phyloP scores from a whole-genome alignment of 1,140 invertebrate species.

The Lamellibrachia luymesi region DNA sequence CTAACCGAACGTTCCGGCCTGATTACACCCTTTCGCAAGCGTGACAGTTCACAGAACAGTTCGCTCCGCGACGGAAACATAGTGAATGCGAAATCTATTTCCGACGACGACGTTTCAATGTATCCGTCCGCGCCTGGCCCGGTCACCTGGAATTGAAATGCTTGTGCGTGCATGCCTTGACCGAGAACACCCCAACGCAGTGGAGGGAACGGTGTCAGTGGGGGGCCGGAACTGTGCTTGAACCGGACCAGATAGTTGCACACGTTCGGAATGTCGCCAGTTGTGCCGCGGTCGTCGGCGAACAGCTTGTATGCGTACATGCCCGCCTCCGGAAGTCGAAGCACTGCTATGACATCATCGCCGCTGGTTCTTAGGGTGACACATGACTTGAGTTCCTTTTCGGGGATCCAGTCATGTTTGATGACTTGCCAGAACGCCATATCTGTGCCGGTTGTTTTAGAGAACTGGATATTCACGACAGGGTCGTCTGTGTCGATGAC shows the following conservation, averaged over 20 bases:
- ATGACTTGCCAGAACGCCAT: too few relatives aligned
- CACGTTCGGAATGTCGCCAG: conserved; percentile 45
- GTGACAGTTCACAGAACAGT: conserved; percentile 43
- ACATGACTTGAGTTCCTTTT: conserved; percentile 37
- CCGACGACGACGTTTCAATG: conserved; percentile 29
- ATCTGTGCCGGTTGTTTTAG: too few relatives aligned
- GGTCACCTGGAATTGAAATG: conserved; percentile 40
- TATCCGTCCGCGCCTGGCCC: conserved; percentile 34
- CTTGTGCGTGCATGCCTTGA: conserved; percentile 34
- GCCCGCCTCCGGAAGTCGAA: conserved; percentile 41
- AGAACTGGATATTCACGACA: too few relatives aligned
- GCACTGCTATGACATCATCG: conserved; percentile 36
- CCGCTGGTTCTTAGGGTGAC: conserved; percentile 29
- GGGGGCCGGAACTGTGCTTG: background rate
- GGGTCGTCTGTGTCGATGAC: conserved; percentile 14
- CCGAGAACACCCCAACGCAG: conserved; percentile 44
- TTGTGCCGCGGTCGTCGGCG: conserved; percentile 37
- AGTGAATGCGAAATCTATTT: conserved; percentile 34
- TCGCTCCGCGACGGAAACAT: conserved; percentile 37
- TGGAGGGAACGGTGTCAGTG: conserved; percentile 45
- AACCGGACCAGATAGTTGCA: conserved; percentile 47
- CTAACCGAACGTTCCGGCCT: conserved; percentile 36
- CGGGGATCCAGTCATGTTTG: too few relatives aligned
- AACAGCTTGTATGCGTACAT: conserved; percentile 38
- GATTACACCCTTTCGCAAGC: conserved; percentile 39